Percentiles rank a stretch among this genome's conserved stretches.
These are phyloP conservation scores for Myotis lucifugus DNA, from an alignment of 2,113 vertebrate species.

Conservation along the genomic window DNA sequence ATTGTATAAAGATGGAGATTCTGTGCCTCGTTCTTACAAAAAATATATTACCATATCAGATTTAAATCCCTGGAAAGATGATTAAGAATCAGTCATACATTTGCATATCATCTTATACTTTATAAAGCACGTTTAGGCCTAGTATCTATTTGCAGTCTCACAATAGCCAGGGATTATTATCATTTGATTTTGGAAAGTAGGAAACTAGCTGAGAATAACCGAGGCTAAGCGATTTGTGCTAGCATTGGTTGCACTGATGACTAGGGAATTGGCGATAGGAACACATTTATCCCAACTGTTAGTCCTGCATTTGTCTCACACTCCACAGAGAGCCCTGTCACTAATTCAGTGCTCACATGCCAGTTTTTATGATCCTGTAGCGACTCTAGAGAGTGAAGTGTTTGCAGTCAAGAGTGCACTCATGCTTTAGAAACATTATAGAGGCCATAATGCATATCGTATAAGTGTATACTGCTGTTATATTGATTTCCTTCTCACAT, in stretches of 20 bases:
- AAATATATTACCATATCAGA: constrained; percentile 42
- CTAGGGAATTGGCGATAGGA: background rate
- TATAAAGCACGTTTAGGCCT: background rate
- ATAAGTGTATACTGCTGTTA: background rate
- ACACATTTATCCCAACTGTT: background rate
- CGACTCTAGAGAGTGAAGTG: background rate
- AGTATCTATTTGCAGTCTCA: background rate
- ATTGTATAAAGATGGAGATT: constrained; percentile 61
- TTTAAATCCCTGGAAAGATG: constrained; percentile 36
- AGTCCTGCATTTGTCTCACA: background rate
- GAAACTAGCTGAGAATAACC: background rate
- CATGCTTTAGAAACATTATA: background rate
- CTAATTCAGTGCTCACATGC: background rate
- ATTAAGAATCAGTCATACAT: constrained; percentile 47
- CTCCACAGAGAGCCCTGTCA: background rate
- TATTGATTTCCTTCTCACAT: constrained; percentile 56
- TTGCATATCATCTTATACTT: constrained; percentile 50
- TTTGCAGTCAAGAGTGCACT: background rate
- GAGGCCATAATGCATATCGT: background rate
- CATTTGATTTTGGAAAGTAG: background rate
- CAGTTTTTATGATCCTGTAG: background rate
- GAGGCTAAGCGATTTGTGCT: background rate
- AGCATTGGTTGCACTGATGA: background rate
- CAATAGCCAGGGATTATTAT: background rate
- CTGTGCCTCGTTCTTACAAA: constrained; percentile 53